Evolutionary conservation across 2,113 vertebrate genomes (phyloP).

Genomic region (Panurus biarmicus): DNA sequence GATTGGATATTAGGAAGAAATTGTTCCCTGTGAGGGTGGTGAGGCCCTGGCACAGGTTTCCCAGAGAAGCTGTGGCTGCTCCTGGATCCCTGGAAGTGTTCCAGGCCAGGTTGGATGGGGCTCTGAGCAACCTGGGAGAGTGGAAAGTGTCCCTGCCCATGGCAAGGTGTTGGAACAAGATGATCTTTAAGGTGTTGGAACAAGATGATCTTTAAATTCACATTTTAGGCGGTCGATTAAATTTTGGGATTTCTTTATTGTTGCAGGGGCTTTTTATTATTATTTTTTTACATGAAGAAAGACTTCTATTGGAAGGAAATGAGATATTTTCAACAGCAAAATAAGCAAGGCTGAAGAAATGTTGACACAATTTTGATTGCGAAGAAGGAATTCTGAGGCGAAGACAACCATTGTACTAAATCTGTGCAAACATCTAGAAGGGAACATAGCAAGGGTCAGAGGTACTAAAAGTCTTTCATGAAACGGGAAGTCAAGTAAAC

Average conservation of each 20-base stretch:
- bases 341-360: not conserved
- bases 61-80: not conserved
- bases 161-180: rapidly evolving
- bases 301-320: not conserved
- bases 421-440: not conserved
- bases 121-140: not conserved
- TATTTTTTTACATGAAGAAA: not conserved
- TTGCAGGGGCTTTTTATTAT: rapidly evolving
- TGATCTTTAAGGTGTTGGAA: rapidly evolving
- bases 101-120: rapidly evolving
- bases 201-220: not conserved
- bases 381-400: not conserved
- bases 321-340: not conserved
- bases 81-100: rapidly evolving
- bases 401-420: not conserved
- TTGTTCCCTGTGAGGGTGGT: rapidly evolving
- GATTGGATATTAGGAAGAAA: rapidly evolving
- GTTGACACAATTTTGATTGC: not conserved
- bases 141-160: not conserved
- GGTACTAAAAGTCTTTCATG: not conserved
- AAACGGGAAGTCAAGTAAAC: not conserved
- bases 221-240: not conserved
- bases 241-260: not conserved
- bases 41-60: not conserved
- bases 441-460: not conserved